Base-by-base conservation (phyloP, 2,113 vertebrate species). In the Nycticebus coucang region DNA sequence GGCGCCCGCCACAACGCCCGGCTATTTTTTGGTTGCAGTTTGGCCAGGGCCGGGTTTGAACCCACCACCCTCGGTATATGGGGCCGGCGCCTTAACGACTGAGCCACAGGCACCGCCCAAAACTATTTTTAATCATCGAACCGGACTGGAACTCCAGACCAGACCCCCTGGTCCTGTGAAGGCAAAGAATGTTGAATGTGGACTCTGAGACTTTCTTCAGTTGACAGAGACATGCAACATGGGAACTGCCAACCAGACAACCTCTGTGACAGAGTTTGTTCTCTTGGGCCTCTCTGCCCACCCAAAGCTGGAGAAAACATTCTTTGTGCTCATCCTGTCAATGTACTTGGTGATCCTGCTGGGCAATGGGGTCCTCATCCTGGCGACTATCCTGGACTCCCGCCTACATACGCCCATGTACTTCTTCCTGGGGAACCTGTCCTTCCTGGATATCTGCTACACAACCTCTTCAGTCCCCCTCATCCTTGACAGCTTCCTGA, bases 391-490 rank as follows among this genome's bases (percentile, higher is more conserved):
- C 33, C 17, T 78, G 11, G 89, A 97, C 57, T 12, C 89, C 53
- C 69, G 0, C 35, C 94, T 96, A 55, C 86, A 96, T 92, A 96
- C 37, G 0, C 95, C 98, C 84, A 97, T 97, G 96, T 97, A 97
- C 57, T 96, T 98, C 88, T 97, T 97, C 78, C 95, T 96, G 82
- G 41, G 91, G 4, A 96, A 97, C 26, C 97, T 97, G 11, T 97
- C 97, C 53, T 96, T 98, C 94, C 89, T 98, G 55, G 97, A 97
- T 75, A 93, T 96, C 50, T 97, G 96, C 84, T 98, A 97, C 41
- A 97, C 94, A 0, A 93, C 95, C 19, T 95, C 95, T 8, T 97
- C 92, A 0, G 55, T 97, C 0, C 97, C 96, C 4, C 87, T 97
- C 0, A 69, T 89, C 0, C 81, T 97, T 0, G 84, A 95, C 11